Percentiles rank a stretch among this genome's conserved stretches.
phyloP scores from a whole-genome alignment of 2,888 invertebrate genomes.

The Drosophila meridiana region DNA sequence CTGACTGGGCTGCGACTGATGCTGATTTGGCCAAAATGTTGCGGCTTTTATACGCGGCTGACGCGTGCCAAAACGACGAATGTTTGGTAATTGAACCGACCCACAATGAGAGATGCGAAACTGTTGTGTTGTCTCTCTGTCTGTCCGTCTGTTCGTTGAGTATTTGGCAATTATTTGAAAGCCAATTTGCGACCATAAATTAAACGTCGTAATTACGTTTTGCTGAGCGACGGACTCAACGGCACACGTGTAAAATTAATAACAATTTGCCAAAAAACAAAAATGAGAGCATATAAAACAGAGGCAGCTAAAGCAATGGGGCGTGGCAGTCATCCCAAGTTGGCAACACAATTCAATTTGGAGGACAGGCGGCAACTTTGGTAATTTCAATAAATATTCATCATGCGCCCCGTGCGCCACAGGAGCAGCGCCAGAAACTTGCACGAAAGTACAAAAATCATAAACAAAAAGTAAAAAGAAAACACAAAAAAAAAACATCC shows the following conservation, averaged over 20 bases:
- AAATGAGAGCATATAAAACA: conserved; percentile 19
- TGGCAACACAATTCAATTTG: conserved; percentile 82
- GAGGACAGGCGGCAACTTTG: conserved; percentile 69
- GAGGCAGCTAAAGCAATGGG: conserved; percentile 4
- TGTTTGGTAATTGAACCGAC: conserved; percentile 47
- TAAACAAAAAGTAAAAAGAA: conserved; percentile 59
- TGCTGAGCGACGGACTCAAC: conserved; percentile 28
- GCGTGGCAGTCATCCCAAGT: conserved; percentile 59
- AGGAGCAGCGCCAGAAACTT: conserved; percentile 57
- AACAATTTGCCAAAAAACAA: conserved; percentile 82
- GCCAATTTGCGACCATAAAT: conserved; percentile 69
- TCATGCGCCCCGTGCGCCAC: conserved; percentile 70
- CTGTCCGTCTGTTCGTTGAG: conserved; percentile 5
- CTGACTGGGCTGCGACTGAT: conserved; percentile 71
- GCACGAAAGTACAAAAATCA: conserved; percentile 64
- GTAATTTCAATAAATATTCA: conserved; percentile 84
- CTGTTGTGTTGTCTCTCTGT: conserved; percentile 18
- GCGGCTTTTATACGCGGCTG: conserved; percentile 67
- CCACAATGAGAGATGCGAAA: conserved; percentile 65
- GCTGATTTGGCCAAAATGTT: conserved; percentile 58
- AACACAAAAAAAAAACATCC: background rate
- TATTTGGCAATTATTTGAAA: conserved; percentile 61
- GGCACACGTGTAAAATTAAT: conserved; percentile 82
- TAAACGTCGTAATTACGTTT: conserved; percentile 71
- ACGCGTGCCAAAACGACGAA: conserved; percentile 63